Conservation (phyloP, 2,797 vertebrate genomes). For the Spheniscus humboldti region DNA sequence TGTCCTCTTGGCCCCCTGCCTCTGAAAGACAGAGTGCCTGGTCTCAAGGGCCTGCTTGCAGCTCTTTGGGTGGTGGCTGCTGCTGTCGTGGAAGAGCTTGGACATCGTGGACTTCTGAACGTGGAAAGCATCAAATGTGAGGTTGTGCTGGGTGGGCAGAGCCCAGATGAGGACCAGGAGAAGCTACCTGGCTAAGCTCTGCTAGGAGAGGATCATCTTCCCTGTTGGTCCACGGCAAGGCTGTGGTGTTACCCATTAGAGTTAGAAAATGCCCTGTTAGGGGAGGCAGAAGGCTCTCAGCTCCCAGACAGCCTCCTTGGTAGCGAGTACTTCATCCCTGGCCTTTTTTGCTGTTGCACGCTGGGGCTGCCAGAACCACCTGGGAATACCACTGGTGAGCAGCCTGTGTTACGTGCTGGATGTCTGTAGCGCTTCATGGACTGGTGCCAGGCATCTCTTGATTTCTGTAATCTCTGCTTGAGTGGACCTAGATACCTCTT, state of each 20-base stretch:
- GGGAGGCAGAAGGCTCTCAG: not conserved
- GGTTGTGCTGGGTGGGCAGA: not conserved
- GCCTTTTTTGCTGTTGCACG: not conserved
- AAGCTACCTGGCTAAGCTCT: not conserved
- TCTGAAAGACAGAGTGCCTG: not conserved
- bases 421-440: not conserved
- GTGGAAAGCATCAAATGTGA: not conserved
- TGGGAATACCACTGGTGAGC: not conserved
- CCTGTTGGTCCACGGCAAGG: not conserved
- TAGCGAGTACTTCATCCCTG: not conserved
- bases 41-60: not conserved
- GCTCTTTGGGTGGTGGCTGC: not conserved
- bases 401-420: not conserved
- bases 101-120: rapidly evolving
- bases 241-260: not conserved
- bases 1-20: not conserved
- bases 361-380: not conserved
- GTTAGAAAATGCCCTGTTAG: not conserved
- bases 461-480: constrained; percentile 49
- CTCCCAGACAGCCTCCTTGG: not conserved
- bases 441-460: constrained; percentile 44
- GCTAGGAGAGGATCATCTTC: not conserved
- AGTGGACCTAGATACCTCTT: constrained; percentile 33
- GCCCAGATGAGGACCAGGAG: not conserved
- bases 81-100: not conserved